Conservation (phyloP, 2,797 vertebrate genomes). For the Pachyuromys duprasi region DNA sequence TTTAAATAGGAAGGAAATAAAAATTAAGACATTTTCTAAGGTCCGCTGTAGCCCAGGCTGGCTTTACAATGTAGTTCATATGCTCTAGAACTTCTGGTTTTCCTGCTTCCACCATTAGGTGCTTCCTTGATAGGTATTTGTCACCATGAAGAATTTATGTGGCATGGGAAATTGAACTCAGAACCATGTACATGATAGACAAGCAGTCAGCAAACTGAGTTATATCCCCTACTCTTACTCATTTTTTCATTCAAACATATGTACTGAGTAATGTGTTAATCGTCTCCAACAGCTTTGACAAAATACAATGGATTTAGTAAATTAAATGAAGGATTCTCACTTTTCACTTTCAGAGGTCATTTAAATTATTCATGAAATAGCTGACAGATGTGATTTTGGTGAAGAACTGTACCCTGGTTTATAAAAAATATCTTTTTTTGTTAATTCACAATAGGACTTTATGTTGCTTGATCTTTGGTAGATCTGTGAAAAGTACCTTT, state of each 20-base stretch:
- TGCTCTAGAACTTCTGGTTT: background rate
- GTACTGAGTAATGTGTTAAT: background rate
- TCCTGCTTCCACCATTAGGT: background rate
- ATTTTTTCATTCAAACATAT: slow-evolving; percentile 5
- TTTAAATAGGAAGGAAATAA: background rate
- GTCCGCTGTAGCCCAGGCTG: background rate
- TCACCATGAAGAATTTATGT: background rate
- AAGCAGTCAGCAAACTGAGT: background rate
- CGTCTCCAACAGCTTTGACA: background rate
- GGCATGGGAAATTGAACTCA: background rate
- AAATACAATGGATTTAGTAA: background rate
- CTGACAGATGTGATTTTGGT: background rate
- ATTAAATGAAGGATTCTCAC: background rate
- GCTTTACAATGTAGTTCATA: background rate
- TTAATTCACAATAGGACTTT: background rate
- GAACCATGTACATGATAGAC: background rate
- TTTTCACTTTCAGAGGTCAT: background rate
- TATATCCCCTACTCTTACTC: background rate
- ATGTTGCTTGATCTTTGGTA: background rate
- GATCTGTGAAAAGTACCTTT: background rate
- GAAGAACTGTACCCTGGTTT: background rate
- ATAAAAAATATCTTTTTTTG: background rate
- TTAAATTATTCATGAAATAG: background rate
- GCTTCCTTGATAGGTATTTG: background rate
- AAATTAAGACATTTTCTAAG: background rate